Conservation (phyloP, 2,888 invertebrate species). For the Archips crataeganus region DNA sequence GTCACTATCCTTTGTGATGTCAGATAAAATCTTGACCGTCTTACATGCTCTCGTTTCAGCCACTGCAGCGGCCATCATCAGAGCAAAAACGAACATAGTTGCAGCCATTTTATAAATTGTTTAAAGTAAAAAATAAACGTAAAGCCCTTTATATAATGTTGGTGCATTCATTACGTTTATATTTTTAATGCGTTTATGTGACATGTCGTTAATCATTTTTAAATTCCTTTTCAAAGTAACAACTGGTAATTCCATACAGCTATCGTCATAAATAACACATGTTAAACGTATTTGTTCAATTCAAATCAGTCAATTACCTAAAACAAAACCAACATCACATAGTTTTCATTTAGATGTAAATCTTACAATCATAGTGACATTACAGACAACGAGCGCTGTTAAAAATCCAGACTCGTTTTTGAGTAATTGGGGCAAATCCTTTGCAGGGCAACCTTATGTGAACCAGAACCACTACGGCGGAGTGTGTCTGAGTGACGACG, state of each 20-base stretch:
- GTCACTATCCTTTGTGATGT: not conserved
- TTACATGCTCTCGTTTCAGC: slow-evolving; percentile 2
- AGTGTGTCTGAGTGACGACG: slow-evolving; percentile 20
- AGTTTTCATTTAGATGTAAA: not conserved
- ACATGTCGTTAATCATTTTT: not conserved
- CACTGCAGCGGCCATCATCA: not conserved
- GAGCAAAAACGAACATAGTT: not conserved
- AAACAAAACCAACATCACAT: not conserved
- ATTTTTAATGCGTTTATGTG: not conserved
- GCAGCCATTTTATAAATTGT: slow-evolving; percentile 1
- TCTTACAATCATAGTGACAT: not conserved
- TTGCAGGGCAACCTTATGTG: slow-evolving; percentile 6
- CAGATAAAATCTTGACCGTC: slow-evolving; percentile 7
- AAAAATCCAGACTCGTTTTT: not conserved
- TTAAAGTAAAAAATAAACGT: not conserved
- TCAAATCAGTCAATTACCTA: too few relatives aligned
- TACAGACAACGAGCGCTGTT: not conserved
- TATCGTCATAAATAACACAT: not conserved
- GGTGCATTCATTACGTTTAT: not conserved
- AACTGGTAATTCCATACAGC: too few relatives aligned
- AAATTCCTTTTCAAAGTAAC: not conserved
- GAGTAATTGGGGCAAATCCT: slow-evolving; percentile 11
- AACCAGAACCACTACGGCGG: not conserved
- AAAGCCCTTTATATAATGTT: not conserved
- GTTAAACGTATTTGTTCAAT: not conserved